Evolutionary conservation across 2,797 vertebrate genomes (phyloP).

Genomic region (Trichosurus vulpecula): DNA sequence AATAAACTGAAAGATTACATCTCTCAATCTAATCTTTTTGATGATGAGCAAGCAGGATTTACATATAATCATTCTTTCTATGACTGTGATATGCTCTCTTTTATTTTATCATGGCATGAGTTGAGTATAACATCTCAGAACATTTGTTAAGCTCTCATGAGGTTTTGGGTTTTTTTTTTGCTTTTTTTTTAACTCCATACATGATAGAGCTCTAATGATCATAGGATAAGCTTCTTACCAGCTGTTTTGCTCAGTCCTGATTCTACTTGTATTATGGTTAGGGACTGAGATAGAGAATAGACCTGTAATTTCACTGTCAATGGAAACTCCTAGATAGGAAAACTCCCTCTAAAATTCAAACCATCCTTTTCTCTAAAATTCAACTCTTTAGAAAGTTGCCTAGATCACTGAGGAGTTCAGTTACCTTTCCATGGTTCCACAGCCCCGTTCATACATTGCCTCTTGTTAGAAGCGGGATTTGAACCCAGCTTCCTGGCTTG

Average conservation of each 20-base stretch:
- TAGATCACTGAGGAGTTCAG: background rate
- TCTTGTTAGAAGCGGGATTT: background rate
- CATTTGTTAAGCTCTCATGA: background rate
- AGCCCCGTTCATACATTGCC: background rate
- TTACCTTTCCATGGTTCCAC: background rate
- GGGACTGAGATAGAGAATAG: background rate
- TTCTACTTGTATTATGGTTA: background rate
- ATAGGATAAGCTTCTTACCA: background rate
- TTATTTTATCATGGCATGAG: background rate
- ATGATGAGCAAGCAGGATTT: conserved; percentile 68
- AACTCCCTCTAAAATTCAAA: background rate
- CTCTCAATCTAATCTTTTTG: background rate
- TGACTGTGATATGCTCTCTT: background rate
- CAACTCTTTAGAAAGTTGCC: background rate
- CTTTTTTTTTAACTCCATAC: background rate
- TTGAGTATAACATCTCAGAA: background rate
- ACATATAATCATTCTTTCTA: conserved; percentile 4
- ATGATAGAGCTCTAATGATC: background rate
- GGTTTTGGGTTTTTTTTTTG: background rate
- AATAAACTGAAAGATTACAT: background rate
- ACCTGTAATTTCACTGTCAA: background rate
- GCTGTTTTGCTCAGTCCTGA: background rate
- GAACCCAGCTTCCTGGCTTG: background rate
- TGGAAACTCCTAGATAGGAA: background rate
- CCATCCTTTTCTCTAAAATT: background rate